Evolutionary conservation across 2,888 invertebrate genomes (phyloP).

Genomic region (Stenodema calcarata): DNA sequence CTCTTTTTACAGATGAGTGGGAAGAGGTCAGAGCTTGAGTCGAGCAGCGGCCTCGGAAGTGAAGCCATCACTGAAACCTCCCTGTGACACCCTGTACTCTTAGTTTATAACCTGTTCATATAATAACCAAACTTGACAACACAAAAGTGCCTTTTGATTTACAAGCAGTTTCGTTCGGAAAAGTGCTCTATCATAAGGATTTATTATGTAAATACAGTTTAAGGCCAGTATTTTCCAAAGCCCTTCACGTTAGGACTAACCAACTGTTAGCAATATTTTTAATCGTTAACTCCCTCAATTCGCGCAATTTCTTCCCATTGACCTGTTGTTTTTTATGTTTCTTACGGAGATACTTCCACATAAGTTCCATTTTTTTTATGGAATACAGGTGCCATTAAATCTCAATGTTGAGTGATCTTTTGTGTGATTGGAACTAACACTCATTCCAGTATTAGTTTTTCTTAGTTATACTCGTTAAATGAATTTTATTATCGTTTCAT

Average conservation of each 20-base stretch:
- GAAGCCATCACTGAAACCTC: constrained; percentile 52
- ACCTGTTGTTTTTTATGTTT: too few species aligned
- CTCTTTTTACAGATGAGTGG: constrained; percentile 29
- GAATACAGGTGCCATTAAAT: not conserved
- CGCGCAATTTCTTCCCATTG: too few species aligned
- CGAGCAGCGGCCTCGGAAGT: constrained; percentile 15
- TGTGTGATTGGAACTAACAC: not conserved
- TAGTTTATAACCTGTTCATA: not conserved
- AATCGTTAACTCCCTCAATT: not conserved
- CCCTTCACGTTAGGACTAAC: not conserved
- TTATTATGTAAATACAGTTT: not conserved
- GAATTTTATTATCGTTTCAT: not conserved
- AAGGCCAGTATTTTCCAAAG: not conserved
- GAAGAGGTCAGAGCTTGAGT: constrained; percentile 39
- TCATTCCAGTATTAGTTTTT: not conserved
- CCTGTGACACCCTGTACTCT: constrained; percentile 9
- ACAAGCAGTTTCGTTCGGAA: not conserved
- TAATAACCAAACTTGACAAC: not conserved
- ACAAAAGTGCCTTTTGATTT: not conserved
- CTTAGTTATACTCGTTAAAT: not conserved
- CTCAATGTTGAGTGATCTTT: not conserved
- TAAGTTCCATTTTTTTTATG: not conserved
- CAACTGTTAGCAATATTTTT: too few species aligned
- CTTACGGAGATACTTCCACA: not conserved
- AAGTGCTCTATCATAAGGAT: not conserved